Base-by-base conservation (phyloP, 2,797 vertebrate species). In the Eutrigla gurnardus region DNA sequence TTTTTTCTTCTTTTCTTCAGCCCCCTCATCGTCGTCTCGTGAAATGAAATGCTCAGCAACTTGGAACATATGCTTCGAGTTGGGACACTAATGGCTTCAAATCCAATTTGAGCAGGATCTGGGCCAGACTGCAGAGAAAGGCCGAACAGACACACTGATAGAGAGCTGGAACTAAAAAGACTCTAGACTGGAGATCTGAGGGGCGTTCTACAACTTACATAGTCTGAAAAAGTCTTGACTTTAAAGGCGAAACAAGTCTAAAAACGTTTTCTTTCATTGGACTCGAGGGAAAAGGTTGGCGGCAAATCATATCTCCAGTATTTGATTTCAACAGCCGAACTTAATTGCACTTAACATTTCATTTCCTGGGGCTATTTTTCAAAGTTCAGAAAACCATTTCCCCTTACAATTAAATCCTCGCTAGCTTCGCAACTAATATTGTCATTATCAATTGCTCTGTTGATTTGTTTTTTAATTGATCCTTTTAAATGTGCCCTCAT, bases 61-160 rank as follows among this genome's bases (percentile, higher is more conserved):
- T 91, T 71, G 83, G 86, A 92, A 85, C 91, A 90, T 87, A 87
- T 93, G 93, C 89, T 92, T 92, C 68, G 54, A 90, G 91, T 93
- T 91, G 88, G 85, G 82, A 85, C 85, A 43, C 81, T 91, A 92
- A 92, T 93, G 83, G 80, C 86, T 78, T 88, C 65, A 75, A 88
- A 85, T 89, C 83, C 83, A 92, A 90, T 90, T 92, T 88, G 81
- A 89, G 83, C 63, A 73, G 82, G 87, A 88, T 88, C 78, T 77
- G 77, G 80, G 78, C 79, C 84, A 88, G 83, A 86, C 80, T 80
- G 78, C 63, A 45, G 80, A 25, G 74, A 83, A 75, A 72, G 35
- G 71, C 55, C 70, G 61, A 59, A 73, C 78, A 57, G 63, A 62
- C 69, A 49, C 10, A 73, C 63, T 35, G 62, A 82, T 71, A 62